phyloP scores from a whole-genome alignment of 2,888 invertebrate species.

The Trichopoda pennipes region DNA sequence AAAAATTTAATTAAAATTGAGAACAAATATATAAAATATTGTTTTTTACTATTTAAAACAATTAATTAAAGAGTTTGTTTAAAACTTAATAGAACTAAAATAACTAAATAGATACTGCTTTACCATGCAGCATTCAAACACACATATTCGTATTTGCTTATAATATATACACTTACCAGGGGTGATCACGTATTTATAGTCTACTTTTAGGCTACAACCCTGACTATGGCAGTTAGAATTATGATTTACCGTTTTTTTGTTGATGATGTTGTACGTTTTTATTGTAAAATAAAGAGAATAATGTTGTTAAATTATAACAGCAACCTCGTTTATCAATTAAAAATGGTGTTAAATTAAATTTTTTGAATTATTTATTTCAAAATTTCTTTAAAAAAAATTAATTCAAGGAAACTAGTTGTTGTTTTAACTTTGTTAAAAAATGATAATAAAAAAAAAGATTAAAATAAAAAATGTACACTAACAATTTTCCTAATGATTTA shows the following conservation, averaged over 20 bases:
- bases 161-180: background rate
- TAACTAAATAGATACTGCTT: background rate
- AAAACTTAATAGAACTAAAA: constrained; percentile 51
- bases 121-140: background rate
- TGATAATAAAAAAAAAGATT: too few relatives aligned
- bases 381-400: too few relatives aligned
- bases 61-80: constrained; percentile 64
- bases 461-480: background rate
- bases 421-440: background rate
- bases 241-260: constrained; percentile 47
- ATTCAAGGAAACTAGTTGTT: background rate
- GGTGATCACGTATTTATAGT: constrained; percentile 28
- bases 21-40: constrained; percentile 39
- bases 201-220: constrained; percentile 59
- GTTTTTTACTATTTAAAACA: constrained; percentile 36
- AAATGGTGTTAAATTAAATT: constrained; percentile 51
- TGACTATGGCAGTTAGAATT: constrained; percentile 55
- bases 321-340: constrained; percentile 54
- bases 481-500: constrained; percentile 34
- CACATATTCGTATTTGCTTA: background rate
- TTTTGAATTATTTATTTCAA: background rate
- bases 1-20: constrained; percentile 66
- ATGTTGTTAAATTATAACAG: constrained; percentile 19
- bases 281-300: constrained; percentile 5
- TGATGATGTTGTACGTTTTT: background rate